Evolutionary conservation across 2,797 vertebrate genomes (phyloP).

Genomic region (Cryptoblepharus egeriae): DNA sequence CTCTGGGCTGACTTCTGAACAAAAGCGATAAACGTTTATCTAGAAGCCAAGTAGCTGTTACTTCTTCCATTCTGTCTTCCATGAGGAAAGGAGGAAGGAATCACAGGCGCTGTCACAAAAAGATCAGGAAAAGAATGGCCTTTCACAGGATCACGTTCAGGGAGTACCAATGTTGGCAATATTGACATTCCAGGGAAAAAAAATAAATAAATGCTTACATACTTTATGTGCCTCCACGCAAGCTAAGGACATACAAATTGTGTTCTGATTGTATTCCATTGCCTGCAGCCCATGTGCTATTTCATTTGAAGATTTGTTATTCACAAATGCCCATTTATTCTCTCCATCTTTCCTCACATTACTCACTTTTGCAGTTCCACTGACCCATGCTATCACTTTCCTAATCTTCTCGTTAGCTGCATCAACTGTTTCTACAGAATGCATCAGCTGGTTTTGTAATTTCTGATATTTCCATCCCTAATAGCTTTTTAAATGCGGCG

Average conservation of each 20-base stretch:
- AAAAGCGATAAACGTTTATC: not conserved
- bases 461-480: constrained; percentile 26
- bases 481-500: constrained; percentile 24
- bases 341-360: not conserved
- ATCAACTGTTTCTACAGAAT: not conserved
- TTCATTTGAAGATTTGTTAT: constrained; percentile 26
- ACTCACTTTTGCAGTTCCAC: constrained; percentile 12
- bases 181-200: too few relatives aligned
- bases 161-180: not conserved
- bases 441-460: constrained; percentile 14
- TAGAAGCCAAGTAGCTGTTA: not conserved
- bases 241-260: not conserved
- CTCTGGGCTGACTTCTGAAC: constrained; percentile 11
- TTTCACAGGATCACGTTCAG: not conserved
- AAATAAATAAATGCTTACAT: too few relatives aligned
- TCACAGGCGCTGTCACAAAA: too few relatives aligned
- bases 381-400: not conserved
- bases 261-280: too few relatives aligned
- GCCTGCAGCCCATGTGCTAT: not conserved
- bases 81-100: not conserved
- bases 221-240: too few relatives aligned
- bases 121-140: not conserved
- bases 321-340: constrained; percentile 26
- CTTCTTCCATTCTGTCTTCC: not conserved
- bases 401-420: constrained; percentile 17